Conservation (phyloP, 2,797 vertebrate species). For the Huso huso region DNA sequence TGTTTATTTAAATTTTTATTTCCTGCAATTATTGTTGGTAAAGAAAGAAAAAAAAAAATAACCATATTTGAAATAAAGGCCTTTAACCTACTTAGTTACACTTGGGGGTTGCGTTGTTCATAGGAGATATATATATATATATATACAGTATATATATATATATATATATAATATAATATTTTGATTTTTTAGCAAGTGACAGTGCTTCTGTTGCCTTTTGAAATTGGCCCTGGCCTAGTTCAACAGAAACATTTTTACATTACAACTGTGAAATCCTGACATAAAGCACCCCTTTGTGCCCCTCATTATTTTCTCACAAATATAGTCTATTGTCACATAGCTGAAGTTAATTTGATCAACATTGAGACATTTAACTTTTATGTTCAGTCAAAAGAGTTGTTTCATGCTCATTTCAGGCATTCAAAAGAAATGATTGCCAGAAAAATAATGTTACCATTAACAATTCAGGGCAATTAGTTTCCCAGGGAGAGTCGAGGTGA, state of each 20-base stretch:
- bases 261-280: conserved; percentile 96
- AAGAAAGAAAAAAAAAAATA: too few species aligned
- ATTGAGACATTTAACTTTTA: conserved; percentile 99
- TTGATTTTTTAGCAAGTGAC: too few species aligned
- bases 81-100: too few species aligned
- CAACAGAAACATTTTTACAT: conserved; percentile 91
- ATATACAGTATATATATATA: too few species aligned
- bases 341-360: conserved; percentile 99
- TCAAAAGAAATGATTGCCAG: conserved; percentile 95
- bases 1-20: too few species aligned
- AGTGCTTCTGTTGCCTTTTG: conserved; percentile 56
- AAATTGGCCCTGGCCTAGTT: conserved; percentile 64
- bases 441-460: conserved; percentile 97
- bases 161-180: too few species aligned
- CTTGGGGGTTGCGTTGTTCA: too few species aligned
- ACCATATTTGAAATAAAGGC: too few species aligned
- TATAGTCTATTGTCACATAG: conserved; percentile 93
- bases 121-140: too few species aligned
- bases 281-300: conserved; percentile 82
- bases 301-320: conserved; percentile 94
- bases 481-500: conserved; percentile 91
- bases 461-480: conserved; percentile 99
- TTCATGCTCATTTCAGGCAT: conserved; percentile 98
- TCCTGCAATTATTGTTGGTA: too few species aligned
- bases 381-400: conserved; percentile 93